Evolutionary conservation across 1,140 invertebrate species (phyloP).

Genomic region (Hylyphantes graminicola): DNA sequence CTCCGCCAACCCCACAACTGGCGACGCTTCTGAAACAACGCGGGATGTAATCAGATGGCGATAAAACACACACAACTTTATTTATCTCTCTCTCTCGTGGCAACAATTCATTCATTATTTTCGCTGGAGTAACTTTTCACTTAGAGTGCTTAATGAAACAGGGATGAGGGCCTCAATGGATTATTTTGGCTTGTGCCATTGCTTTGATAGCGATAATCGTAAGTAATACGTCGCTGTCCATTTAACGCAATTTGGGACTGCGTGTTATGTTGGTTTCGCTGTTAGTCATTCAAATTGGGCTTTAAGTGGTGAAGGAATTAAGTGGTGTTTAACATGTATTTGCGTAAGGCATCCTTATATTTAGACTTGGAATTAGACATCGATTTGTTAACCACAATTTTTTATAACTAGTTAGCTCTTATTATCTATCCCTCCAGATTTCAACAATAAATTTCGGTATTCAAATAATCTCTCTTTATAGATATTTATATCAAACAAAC

Average conservation of each 20-base stretch:
- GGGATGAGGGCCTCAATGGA: constrained; percentile 24
- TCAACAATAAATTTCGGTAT: too few relatives aligned
- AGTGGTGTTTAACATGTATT: too few relatives aligned
- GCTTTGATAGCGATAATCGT: constrained; percentile 21
- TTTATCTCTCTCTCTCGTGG: constrained; percentile 45
- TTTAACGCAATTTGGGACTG: constrained; percentile 10
- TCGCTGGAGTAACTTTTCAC: constrained; percentile 17
- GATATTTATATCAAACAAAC: too few relatives aligned
- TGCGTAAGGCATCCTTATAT: too few relatives aligned
- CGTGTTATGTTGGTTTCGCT: too few relatives aligned
- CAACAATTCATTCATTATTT: constrained; percentile 50
- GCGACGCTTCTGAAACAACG: constrained; percentile 10
- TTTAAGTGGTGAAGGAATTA: too few relatives aligned
- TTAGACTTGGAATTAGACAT: too few relatives aligned
- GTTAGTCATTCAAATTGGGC: too few relatives aligned
- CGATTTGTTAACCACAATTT: too few relatives aligned
- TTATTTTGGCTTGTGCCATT: neutral
- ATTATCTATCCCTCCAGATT: too few relatives aligned
- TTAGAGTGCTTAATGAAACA: constrained; percentile 39
- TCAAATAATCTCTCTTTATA: too few relatives aligned
- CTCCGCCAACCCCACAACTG: constrained; percentile 5
- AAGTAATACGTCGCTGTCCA: constrained; percentile 30
- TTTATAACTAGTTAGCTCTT: too few relatives aligned
- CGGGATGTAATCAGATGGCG: constrained; percentile 34
- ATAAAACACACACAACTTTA: constrained; percentile 46